Evolutionary conservation across 2,888 invertebrate species (phyloP).

Genomic region (Autographa gamma): DNA sequence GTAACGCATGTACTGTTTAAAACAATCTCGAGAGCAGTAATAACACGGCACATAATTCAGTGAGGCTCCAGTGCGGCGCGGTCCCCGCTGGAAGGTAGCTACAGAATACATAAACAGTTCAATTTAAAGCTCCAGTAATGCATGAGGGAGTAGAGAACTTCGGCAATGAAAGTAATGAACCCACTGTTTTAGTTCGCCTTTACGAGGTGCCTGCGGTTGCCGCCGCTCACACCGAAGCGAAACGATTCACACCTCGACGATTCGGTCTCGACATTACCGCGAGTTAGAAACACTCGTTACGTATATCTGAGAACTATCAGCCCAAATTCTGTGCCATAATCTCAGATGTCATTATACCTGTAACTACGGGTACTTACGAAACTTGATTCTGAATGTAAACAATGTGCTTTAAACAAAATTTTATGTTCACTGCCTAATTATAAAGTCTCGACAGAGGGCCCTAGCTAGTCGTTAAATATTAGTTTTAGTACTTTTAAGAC

Average conservation of each 20-base stretch:
- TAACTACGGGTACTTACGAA: slow-evolving; percentile 30
- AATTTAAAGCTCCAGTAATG: slow-evolving; percentile 71
- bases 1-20: slow-evolving; percentile 45
- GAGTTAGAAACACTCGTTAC: slow-evolving; percentile 45
- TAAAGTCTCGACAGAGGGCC: slow-evolving; percentile 35
- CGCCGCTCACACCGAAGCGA: slow-evolving; percentile 59
- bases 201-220: slow-evolving; percentile 64
- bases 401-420: slow-evolving; percentile 28
- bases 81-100: slow-evolving; percentile 58
- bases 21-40: slow-evolving; percentile 53
- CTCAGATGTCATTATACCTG: slow-evolving; percentile 15
- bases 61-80: slow-evolving; percentile 35
- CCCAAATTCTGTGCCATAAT: slow-evolving; percentile 26
- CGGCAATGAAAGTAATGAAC: slow-evolving; percentile 67
- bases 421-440: slow-evolving; percentile 35
- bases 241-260: slow-evolving; percentile 48
- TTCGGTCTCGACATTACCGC: slow-evolving; percentile 43
- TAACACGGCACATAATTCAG: slow-evolving; percentile 59
- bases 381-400: slow-evolving; percentile 32
- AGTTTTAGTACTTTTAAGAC: slow-evolving; percentile 31
- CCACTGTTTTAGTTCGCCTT: slow-evolving; percentile 68
- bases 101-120: slow-evolving; percentile 76
- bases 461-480: slow-evolving; percentile 13
- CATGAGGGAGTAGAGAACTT: slow-evolving; percentile 69
- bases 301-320: slow-evolving; percentile 16